Percentiles rank a stretch among this genome's conserved stretches.
phyloP scores from a whole-genome alignment of 2,113 vertebrate genomes.

The Campylomormyrus numenius region DNA sequence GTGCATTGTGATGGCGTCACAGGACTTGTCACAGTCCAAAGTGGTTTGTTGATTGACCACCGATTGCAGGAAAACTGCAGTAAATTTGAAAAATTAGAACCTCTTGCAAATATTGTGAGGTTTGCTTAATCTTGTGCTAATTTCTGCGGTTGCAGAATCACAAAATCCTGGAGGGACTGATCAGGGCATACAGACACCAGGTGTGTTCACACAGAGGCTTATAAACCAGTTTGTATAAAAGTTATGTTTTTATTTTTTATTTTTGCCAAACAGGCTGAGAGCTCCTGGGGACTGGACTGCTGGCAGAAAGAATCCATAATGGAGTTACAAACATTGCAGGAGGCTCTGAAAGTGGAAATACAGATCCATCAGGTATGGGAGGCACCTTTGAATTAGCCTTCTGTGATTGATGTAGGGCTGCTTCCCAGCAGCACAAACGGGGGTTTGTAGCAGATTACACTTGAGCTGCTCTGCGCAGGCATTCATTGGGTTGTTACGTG shows the following conservation, averaged over 20 bases:
- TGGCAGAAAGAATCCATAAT: constrained; percentile 76
- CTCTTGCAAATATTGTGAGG: not conserved
- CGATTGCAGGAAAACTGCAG: not conserved
- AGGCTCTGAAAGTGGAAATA: constrained; percentile 99
- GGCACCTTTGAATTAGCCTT: not conserved
- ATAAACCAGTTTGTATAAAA: not conserved
- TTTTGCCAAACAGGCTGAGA: constrained; percentile 52
- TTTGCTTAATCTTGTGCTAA: not conserved
- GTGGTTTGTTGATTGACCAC: not conserved
- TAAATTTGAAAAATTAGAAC: not conserved
- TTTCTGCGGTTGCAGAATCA: not conserved
- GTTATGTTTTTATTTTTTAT: not conserved
- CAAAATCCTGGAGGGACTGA: not conserved
- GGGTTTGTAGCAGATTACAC: not conserved
- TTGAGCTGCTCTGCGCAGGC: not conserved
- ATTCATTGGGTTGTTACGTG: not conserved
- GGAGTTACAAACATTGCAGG: constrained; percentile 98
- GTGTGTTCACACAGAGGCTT: not conserved
- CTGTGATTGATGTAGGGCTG: not conserved
- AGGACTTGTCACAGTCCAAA: not conserved
- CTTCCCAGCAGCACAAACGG: not conserved
- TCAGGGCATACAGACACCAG: not conserved
- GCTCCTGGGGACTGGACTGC: constrained; percentile 50
- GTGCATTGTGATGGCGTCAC: not conserved
- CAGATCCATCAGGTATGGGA: constrained; percentile 90